These are phyloP conservation scores for Nymphalis io DNA, from an alignment of 1,140 invertebrate genomes.

Conservation along the genomic window DNA sequence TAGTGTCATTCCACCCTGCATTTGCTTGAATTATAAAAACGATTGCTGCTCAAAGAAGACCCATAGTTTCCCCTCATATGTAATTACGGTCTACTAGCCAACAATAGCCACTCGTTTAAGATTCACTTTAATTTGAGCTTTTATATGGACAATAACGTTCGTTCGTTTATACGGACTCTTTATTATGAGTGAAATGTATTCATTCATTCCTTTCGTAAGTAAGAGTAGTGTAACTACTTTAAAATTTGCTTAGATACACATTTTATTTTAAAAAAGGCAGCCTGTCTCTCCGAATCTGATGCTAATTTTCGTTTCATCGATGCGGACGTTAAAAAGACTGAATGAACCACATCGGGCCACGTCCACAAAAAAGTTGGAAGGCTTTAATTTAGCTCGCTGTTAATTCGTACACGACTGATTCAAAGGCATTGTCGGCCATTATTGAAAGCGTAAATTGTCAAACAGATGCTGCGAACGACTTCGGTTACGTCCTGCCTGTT, in stretches of 20 bases:
- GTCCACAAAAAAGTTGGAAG: conserved; percentile 68
- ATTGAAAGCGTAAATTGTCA: conserved; percentile 79
- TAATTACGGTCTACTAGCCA: conserved; percentile 15
- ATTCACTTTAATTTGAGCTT: conserved; percentile 7
- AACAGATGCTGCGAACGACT: conserved; percentile 74
- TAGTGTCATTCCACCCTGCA: conserved; percentile 35
- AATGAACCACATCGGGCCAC: conserved; percentile 50
- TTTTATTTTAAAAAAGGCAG: neutral
- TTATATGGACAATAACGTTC: neutral
- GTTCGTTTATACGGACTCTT: neutral
- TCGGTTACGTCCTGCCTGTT: conserved; percentile 56
- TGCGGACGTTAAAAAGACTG: conserved; percentile 47
- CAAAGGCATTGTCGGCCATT: conserved; percentile 70
- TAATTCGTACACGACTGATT: conserved; percentile 75
- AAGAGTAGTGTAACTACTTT: no score
- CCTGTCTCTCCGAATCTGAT: conserved; percentile 1
- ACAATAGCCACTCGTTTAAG: conserved; percentile 13
- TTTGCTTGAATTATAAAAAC: conserved; percentile 52
- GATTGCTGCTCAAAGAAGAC: conserved; percentile 34
- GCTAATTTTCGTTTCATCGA: conserved; percentile 54
- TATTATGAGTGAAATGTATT: neutral
- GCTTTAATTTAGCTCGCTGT: conserved; percentile 74
- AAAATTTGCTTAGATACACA: neutral
- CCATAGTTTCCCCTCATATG: conserved; percentile 12
- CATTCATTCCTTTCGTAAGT: no score